Percentiles rank a stretch among this genome's conserved stretches.
Conservation (phyloP, 2,888 invertebrate species). For the Lithophane semibrunnea region DNA sequence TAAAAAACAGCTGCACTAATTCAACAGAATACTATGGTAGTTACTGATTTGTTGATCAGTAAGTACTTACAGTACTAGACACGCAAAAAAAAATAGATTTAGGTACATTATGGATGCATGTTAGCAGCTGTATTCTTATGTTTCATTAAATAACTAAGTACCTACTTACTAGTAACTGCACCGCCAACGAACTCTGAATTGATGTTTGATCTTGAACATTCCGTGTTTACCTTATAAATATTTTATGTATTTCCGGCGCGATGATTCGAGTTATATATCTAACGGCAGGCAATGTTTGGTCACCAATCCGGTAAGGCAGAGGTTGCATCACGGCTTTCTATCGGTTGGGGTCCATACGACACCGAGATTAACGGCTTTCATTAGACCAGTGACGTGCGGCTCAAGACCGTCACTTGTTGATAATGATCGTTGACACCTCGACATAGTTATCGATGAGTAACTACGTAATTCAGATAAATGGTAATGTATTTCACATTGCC, state of each 20-base stretch:
- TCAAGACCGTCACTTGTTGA: slow-evolving; percentile 66
- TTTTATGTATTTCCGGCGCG: slow-evolving; percentile 44
- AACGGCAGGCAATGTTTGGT: slow-evolving; percentile 67
- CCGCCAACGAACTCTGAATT: not conserved
- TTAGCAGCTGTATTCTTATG: not conserved
- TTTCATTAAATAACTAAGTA: not conserved
- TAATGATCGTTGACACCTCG: slow-evolving; percentile 69
- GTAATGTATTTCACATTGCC: slow-evolving; percentile 57
- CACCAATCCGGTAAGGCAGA: slow-evolving; percentile 69
- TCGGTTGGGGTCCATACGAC: slow-evolving; percentile 66
- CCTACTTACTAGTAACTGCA: not conserved
- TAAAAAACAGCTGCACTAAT: not conserved
- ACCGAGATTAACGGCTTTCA: slow-evolving; percentile 79
- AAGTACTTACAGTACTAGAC: not conserved
- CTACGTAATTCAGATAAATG: slow-evolving; percentile 68
- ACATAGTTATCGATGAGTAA: slow-evolving; percentile 64
- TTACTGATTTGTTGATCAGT: not conserved
- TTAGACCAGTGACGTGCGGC: slow-evolving; percentile 71
- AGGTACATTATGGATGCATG: not conserved
- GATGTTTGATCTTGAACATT: slow-evolving; percentile 49
- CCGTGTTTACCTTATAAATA: slow-evolving; percentile 56
- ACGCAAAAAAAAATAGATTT: not conserved
- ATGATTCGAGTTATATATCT: slow-evolving; percentile 58
- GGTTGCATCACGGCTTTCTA: slow-evolving; percentile 84
- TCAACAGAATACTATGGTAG: not conserved